Percentiles rank a stretch among this genome's conserved stretches.
phyloP scores from a whole-genome alignment of 2,888 invertebrate genomes.

The Rosalia funebris region DNA sequence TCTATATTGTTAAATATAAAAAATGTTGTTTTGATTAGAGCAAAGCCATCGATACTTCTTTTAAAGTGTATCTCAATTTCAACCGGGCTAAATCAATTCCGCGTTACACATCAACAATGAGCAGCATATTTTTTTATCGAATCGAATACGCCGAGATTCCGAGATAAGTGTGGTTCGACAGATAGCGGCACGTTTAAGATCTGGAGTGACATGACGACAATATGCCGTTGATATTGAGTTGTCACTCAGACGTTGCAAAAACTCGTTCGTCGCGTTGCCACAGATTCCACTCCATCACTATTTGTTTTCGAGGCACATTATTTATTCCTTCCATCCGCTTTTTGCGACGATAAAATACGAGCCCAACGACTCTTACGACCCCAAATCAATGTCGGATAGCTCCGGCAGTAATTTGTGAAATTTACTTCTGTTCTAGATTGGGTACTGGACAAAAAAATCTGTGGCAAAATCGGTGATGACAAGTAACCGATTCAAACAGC shows the following conservation, averaged over 20 bases:
- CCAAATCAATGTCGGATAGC: slow-evolving; percentile 13
- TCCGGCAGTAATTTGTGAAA: slow-evolving; percentile 10
- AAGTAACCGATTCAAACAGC: too few relatives aligned
- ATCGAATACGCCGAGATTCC: neutral
- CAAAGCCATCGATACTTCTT: too few relatives aligned
- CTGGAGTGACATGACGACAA: slow-evolving; percentile 20
- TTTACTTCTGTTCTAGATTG: neutral
- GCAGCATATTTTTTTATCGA: neutral
- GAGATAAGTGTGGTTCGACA: slow-evolving; percentile 18
- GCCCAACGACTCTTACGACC: slow-evolving; percentile 15
- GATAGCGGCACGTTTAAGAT: slow-evolving; percentile 10
- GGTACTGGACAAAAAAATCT: too few relatives aligned
- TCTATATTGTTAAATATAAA: too few relatives aligned
- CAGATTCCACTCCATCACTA: slow-evolving; percentile 36
- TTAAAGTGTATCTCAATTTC: too few relatives aligned
- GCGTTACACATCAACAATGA: too few relatives aligned
- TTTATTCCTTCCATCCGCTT: slow-evolving; percentile 25
- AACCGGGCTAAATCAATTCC: too few relatives aligned
- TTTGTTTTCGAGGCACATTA: slow-evolving; percentile 30
- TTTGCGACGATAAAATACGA: slow-evolving; percentile 12
- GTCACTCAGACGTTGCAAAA: slow-evolving; percentile 39
- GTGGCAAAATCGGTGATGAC: too few relatives aligned
- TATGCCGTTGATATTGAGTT: slow-evolving; percentile 37
- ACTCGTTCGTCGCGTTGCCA: slow-evolving; percentile 36
- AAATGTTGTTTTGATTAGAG: too few relatives aligned